Conservation (phyloP, 2,888 invertebrate genomes). For the Pemphredon lugubris region DNA sequence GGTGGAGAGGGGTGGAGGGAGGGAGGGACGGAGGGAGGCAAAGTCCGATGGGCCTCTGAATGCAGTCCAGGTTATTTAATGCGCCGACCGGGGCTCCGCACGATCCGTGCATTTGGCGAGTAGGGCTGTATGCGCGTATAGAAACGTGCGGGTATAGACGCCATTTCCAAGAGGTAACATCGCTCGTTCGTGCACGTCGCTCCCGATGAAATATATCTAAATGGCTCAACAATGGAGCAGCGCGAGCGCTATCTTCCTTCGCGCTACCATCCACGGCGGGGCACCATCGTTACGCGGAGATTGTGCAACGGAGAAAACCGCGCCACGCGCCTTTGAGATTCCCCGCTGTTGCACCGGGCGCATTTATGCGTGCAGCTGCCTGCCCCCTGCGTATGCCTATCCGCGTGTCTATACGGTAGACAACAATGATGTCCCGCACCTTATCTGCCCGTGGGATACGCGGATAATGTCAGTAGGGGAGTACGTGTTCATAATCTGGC, state of each 20-base stretch:
- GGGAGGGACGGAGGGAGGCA: neutral
- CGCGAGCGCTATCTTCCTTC: slow-evolving; percentile 30
- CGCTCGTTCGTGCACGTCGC: slow-evolving; percentile 44
- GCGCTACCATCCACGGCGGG: slow-evolving; percentile 23
- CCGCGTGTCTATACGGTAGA: neutral
- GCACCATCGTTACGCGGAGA: slow-evolving; percentile 27
- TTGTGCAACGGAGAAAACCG: slow-evolving; percentile 4
- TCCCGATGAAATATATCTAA: slow-evolving; percentile 55
- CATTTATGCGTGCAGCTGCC: slow-evolving; percentile 40
- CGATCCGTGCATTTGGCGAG: slow-evolving; percentile 29
- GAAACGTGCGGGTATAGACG: slow-evolving; percentile 21
- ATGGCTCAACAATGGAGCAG: slow-evolving; percentile 50
- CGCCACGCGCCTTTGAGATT: slow-evolving; percentile 41
- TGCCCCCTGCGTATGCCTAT: neutral
- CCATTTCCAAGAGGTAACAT: slow-evolving; percentile 40
- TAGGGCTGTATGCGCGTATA: neutral
- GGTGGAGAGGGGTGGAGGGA: too few species aligned
- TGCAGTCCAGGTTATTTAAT: slow-evolving; percentile 52
- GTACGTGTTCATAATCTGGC: slow-evolving; percentile 29
- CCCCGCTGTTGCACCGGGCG: slow-evolving; percentile 10
- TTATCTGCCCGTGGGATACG: slow-evolving; percentile 24
- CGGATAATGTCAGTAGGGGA: slow-evolving; percentile 16
- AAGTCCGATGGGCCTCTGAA: slow-evolving; percentile 33
- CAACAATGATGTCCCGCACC: slow-evolving; percentile 31
- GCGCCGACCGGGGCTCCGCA: slow-evolving; percentile 37